A percentile compares a stretch with the other conserved stretches of the same genome.
These are phyloP conservation scores for Micrastur ruficollis DNA, from an alignment of 2,797 vertebrate species.

Conservation along the genomic window DNA sequence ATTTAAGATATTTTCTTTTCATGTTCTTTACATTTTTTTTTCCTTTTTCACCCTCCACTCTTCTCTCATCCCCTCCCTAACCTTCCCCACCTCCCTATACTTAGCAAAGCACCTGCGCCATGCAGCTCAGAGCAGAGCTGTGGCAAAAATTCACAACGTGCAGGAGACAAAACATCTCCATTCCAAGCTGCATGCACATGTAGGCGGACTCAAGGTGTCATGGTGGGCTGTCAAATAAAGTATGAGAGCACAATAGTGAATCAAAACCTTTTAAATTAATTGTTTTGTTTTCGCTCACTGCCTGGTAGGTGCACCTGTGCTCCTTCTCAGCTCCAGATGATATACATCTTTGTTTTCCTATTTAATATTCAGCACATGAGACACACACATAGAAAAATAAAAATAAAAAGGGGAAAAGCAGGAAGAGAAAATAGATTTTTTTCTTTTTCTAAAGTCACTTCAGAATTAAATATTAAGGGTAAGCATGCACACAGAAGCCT, in stretches of 20 bases:
- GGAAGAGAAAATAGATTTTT: neutral
- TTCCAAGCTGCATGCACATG: neutral
- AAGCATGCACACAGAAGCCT: neutral
- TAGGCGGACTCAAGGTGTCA: neutral
- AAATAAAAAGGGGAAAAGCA: neutral
- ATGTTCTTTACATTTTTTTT: neutral
- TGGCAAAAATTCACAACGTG: neutral
- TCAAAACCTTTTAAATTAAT: slow-evolving; percentile 43
- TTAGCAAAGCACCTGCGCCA: neutral
- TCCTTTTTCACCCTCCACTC: neutral
- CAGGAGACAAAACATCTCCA: slow-evolving; percentile 7
- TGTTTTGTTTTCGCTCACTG: slow-evolving; percentile 10
- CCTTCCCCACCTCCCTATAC: neutral
- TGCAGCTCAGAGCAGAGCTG: neutral
- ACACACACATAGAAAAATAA: neutral
- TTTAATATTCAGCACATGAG: slow-evolving; percentile 32
- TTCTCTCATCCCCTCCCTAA: neutral
- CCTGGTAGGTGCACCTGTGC: slow-evolving; percentile 36
- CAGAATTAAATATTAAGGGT: neutral
- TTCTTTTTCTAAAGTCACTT: neutral
- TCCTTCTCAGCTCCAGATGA: slow-evolving; percentile 20
- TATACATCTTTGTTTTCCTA: slow-evolving; percentile 32
- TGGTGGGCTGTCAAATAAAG: neutral
- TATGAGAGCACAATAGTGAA: neutral
- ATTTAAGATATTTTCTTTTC: neutral